Evolutionary conservation across 1,140 invertebrate genomes (phyloP).

Genomic region (Cherax quadricarinatus): DNA sequence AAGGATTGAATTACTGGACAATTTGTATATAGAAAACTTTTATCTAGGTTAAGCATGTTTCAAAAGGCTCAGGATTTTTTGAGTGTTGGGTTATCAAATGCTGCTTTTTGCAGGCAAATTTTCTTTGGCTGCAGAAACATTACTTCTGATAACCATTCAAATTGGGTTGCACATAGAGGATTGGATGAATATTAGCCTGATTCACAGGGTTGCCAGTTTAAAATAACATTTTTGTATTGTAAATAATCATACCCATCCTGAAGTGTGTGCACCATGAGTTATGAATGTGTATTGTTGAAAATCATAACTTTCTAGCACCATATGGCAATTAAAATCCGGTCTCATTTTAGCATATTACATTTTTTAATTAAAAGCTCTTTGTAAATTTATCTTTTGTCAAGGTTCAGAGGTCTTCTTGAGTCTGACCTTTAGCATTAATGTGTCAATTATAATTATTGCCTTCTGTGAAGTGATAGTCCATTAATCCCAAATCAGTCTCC

Average conservation of each 20-base stretch:
- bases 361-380: not conserved
- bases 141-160: not conserved
- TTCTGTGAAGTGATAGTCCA: not conserved
- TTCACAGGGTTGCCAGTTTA: too few species aligned
- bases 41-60: not conserved
- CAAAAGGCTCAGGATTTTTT: conserved; percentile 15
- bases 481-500: too few species aligned
- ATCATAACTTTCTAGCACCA: not conserved
- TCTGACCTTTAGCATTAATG: not conserved
- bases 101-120: not conserved
- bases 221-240: not conserved
- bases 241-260: not conserved
- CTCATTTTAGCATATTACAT: not conserved
- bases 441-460: not conserved
- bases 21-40: not conserved
- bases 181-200: not conserved
- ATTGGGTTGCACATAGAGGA: not conserved
- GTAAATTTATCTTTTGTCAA: not conserved
- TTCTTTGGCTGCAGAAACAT: not conserved
- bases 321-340: not conserved
- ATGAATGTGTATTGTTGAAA: not conserved
- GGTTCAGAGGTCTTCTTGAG: not conserved
- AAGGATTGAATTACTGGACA: not conserved
- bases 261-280: not conserved
- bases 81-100: not conserved